These are phyloP conservation scores for Macrosiphum euphorbiae DNA, from an alignment of 2,888 invertebrate genomes.

Conservation along the genomic window DNA sequence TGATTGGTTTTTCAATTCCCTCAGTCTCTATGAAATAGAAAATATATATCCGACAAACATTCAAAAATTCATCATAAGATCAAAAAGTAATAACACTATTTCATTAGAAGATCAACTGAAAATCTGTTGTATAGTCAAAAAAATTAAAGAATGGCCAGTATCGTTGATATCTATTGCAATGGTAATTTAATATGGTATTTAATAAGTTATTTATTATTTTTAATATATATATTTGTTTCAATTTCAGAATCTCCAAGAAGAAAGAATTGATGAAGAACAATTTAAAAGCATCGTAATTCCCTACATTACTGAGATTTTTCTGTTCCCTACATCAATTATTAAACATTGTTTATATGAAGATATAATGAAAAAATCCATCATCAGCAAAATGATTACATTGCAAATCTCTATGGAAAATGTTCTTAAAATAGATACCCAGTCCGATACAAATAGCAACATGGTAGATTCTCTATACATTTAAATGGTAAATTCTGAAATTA, in stretches of 20 bases:
- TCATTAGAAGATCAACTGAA: not conserved
- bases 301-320: not conserved
- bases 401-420: not conserved
- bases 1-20: not conserved
- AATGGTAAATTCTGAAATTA: not conserved
- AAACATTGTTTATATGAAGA: not conserved
- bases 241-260: not conserved
- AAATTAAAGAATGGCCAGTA: not conserved
- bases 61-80: not conserved
- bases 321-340: not conserved
- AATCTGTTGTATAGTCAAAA: not conserved
- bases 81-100: not conserved
- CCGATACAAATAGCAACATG: not conserved
- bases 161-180: not conserved
- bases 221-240: not conserved
- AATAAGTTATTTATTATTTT: not conserved
- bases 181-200: not conserved
- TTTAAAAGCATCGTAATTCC: not conserved
- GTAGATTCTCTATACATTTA: not conserved
- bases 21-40: not conserved
- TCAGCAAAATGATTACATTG: accelerated
- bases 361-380: accelerated
- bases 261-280: not conserved
- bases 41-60: not conserved
- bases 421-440: accelerated